phyloP scores from a whole-genome alignment of 2,888 invertebrate species.

The Meiosimyza decipiens region DNA sequence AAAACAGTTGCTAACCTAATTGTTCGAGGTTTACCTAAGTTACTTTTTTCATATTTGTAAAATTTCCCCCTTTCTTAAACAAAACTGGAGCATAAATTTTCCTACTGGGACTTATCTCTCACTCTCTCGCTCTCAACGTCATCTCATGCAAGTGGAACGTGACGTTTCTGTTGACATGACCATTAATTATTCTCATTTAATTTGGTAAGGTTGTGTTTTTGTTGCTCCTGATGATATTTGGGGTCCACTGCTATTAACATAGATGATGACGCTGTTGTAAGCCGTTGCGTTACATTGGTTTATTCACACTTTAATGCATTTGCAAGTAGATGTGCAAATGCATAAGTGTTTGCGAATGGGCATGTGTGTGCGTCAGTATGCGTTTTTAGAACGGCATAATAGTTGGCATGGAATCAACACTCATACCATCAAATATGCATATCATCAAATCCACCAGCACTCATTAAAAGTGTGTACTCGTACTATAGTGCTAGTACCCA shows the following conservation, averaged over 20 bases:
- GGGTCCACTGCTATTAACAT: conserved; percentile 35
- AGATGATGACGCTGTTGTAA: conserved; percentile 12
- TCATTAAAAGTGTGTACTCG: too few species aligned
- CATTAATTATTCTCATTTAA: conserved; percentile 49
- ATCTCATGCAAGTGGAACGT: conserved; percentile 10
- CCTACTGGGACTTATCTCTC: background rate
- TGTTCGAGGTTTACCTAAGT: too few species aligned
- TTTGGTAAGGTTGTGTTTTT: conserved; percentile 42
- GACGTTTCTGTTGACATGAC: conserved; percentile 42
- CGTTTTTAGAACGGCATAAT: too few species aligned
- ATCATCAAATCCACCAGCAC: too few species aligned
- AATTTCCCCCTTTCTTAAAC: too few species aligned
- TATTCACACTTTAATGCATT: conserved; percentile 37
- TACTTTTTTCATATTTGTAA: too few species aligned
- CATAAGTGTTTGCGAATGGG: background rate
- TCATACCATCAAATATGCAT: too few species aligned
- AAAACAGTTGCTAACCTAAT: too few species aligned
- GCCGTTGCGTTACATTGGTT: conserved; percentile 23
- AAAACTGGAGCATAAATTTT: too few species aligned
- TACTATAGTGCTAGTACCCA: too few species aligned
- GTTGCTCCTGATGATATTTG: conserved; percentile 1
- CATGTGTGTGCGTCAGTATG: background rate
- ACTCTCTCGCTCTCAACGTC: background rate
- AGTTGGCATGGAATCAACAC: too few species aligned
- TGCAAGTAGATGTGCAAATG: conserved; percentile 13